Conservation (phyloP, 92 coral and sea anemone genomes). For the Micromussa lordhowensis region DNA sequence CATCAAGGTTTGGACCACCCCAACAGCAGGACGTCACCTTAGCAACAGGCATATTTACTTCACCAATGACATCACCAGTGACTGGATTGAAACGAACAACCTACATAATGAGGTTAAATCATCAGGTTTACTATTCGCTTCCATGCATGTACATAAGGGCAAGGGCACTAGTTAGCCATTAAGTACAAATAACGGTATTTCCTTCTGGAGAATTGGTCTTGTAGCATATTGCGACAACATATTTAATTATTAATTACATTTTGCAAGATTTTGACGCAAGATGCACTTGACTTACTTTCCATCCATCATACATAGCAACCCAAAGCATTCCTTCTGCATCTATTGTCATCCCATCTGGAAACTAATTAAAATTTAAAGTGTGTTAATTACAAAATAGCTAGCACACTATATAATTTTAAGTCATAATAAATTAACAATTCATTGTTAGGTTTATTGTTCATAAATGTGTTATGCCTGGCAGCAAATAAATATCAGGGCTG, state of each 20-base stretch:
- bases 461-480: no score
- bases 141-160: not conserved
- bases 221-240: no score
- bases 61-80: conserved; percentile 59
- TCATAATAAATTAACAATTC: no score
- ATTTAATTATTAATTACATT: no score
- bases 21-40: conserved; percentile 87
- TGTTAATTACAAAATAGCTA: not conserved
- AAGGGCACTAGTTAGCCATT: not conserved
- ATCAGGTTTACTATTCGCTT: not conserved
- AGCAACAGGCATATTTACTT: conserved; percentile 76
- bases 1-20: conserved; percentile 84
- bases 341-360: conserved; percentile 92
- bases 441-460: no score
- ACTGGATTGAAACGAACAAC: conserved; percentile 76
- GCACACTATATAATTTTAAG: no score
- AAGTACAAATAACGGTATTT: no score
- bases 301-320: conserved; percentile 94
- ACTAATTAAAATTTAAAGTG: conserved; percentile 49
- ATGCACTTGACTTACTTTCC: conserved; percentile 68
- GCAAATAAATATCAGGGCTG: no score
- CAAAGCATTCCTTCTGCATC: conserved; percentile 93
- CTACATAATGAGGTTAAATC: conserved; percentile 21
- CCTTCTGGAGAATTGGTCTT: no score
- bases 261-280: not conserved